Conservation (phyloP, 1,140 invertebrate genomes). For the Conopomorpha cramerella region DNA sequence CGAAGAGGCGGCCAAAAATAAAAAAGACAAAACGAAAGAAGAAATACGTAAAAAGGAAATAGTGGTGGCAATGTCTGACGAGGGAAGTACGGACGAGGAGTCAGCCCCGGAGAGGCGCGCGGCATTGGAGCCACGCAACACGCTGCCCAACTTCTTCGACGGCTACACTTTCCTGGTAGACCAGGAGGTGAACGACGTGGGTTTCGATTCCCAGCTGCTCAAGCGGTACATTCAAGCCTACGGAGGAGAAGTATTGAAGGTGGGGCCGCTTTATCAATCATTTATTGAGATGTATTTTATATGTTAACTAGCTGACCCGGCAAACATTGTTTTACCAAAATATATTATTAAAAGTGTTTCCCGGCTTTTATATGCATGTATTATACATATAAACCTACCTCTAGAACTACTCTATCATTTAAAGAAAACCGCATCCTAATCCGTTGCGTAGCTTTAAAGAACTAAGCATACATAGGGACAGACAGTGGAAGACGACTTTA, state of each 20-base stretch:
- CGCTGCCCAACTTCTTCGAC: slow-evolving; percentile 22
- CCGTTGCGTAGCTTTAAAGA: too few relatives aligned
- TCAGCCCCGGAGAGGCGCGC: neutral
- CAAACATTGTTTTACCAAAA: too few relatives aligned
- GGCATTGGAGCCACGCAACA: neutral
- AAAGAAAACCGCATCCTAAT: too few relatives aligned
- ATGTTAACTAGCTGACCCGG: too few relatives aligned
- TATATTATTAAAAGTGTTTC: too few relatives aligned
- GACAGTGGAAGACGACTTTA: too few relatives aligned
- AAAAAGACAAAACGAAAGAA: neutral
- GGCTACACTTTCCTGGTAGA: slow-evolving; percentile 17
- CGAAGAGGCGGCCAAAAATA: neutral
- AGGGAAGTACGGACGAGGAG: slow-evolving; percentile 3
- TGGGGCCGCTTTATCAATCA: too few relatives aligned
- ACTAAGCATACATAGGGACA: too few relatives aligned
- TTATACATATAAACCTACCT: too few relatives aligned
- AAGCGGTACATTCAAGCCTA: slow-evolving; percentile 26
- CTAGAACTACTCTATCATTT: too few relatives aligned
- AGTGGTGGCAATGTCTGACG: slow-evolving; percentile 1
- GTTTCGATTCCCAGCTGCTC: slow-evolving; percentile 7
- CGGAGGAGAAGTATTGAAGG: slow-evolving; percentile 20
- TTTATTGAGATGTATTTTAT: too few relatives aligned
- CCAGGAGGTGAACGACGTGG: neutral
- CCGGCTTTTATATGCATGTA: too few relatives aligned
- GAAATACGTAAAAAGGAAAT: neutral